Percentiles rank a stretch among this genome's conserved stretches.
Evolutionary conservation across 2,797 vertebrate genomes (phyloP).

Genomic region (Natrix natrix): DNA sequence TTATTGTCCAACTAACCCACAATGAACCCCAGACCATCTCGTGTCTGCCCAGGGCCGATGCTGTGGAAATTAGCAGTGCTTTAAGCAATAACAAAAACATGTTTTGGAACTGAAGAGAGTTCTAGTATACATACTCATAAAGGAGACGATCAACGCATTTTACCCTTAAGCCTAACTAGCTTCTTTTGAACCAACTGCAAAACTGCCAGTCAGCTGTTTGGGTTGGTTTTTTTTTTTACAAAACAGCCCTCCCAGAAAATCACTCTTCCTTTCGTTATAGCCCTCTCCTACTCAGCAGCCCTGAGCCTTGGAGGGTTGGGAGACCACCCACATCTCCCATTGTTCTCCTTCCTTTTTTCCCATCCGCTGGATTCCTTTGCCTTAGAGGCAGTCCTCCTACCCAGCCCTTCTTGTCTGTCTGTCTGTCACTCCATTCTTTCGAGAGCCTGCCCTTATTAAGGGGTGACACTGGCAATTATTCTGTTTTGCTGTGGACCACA

Average conservation of each 20-base stretch:
- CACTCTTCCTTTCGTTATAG: not conserved
- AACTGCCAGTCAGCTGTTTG: not conserved
- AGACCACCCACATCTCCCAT: not conserved
- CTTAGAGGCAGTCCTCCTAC: not conserved
- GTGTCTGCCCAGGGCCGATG: not conserved
- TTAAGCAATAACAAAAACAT: not conserved
- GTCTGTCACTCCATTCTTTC: not conserved
- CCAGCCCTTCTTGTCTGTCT: not conserved
- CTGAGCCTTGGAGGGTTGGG: not conserved
- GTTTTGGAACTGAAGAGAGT: not conserved
- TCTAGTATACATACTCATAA: not conserved
- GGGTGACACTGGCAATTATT: not conserved
- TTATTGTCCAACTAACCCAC: not conserved
- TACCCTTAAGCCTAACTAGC: not conserved
- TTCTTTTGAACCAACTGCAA: not conserved
- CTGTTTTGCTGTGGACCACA: not conserved
- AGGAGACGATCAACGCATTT: not conserved
- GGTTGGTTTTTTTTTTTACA: not conserved
- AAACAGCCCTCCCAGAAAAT: not conserved
- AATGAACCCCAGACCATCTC: not conserved
- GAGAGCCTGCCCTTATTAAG: not conserved
- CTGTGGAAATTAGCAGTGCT: not conserved
- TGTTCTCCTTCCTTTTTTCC: not conserved
- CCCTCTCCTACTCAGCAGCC: not conserved
- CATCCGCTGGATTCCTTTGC: not conserved